Percentiles rank a stretch among this genome's conserved stretches.
phyloP scores from a whole-genome alignment of 2,113 vertebrate genomes.

The Gyps fulvus region DNA sequence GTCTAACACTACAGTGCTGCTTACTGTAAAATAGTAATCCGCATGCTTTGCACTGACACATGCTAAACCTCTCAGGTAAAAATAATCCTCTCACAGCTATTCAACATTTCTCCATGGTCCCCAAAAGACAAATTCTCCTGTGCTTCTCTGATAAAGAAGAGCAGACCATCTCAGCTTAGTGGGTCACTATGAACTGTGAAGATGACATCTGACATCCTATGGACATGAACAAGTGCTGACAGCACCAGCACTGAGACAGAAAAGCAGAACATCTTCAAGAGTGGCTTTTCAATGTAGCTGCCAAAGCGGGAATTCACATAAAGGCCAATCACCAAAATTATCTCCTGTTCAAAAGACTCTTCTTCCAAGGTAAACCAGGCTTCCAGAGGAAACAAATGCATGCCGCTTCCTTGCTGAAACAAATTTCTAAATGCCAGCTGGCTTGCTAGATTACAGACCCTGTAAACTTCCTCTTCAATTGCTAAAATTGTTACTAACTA shows the following conservation, averaged over 20 bases:
- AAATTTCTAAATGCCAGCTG: background rate
- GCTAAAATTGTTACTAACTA: background rate
- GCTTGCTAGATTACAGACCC: background rate
- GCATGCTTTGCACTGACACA: background rate
- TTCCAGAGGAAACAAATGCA: background rate
- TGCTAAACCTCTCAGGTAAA: background rate
- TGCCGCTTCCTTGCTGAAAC: background rate
- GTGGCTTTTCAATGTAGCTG: background rate
- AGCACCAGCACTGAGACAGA: background rate
- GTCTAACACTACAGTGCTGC: background rate
- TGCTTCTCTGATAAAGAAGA: background rate
- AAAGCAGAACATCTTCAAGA: background rate
- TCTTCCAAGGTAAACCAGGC: background rate
- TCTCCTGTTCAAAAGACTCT: background rate
- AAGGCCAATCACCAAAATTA: background rate
- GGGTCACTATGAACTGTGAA: background rate
- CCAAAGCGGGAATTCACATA: background rate
- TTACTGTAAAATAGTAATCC: background rate
- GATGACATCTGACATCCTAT: background rate
- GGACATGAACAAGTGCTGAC: background rate
- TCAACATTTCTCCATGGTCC: background rate
- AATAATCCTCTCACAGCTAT: background rate
- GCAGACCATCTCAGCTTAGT: background rate
- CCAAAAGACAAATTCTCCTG: background rate
- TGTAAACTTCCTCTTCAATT: background rate